Evolutionary conservation across 2,888 invertebrate genomes (phyloP).

Genomic region (Xanthia icteritia): DNA sequence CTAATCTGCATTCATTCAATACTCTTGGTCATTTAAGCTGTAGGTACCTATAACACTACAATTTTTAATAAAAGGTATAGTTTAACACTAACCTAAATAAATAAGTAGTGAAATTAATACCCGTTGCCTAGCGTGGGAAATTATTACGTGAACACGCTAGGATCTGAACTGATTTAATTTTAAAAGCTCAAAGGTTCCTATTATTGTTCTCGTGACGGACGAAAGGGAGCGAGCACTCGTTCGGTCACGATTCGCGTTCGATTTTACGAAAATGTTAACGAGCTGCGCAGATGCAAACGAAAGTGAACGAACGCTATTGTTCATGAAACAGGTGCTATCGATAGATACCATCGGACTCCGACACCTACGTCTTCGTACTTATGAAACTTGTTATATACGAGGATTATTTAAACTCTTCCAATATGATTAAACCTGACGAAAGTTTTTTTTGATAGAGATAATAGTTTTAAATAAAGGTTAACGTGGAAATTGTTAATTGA

Average conservation of each 20-base stretch:
- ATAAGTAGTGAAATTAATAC: slow-evolving; percentile 41
- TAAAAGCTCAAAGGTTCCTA: slow-evolving; percentile 64
- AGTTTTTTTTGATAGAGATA: slow-evolving; percentile 35
- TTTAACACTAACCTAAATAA: slow-evolving; percentile 18
- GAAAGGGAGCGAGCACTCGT: slow-evolving; percentile 82
- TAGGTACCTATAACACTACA: not conserved
- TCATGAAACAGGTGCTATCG: slow-evolving; percentile 82
- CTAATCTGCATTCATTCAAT: slow-evolving; percentile 6
- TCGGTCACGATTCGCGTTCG: slow-evolving; percentile 85
- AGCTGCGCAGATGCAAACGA: slow-evolving; percentile 79
- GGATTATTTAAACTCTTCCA: slow-evolving; percentile 51
- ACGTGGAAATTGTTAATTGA: slow-evolving; percentile 50
- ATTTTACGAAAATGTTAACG: slow-evolving; percentile 85
- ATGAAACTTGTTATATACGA: slow-evolving; percentile 59
- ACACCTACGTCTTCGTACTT: slow-evolving; percentile 67
- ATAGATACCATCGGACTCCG: slow-evolving; percentile 74
- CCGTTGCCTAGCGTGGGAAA: slow-evolving; percentile 59
- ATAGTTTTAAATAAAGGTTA: slow-evolving; percentile 26
- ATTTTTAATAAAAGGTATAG: slow-evolving; percentile 12
- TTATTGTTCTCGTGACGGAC: slow-evolving; percentile 79
- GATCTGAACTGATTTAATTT: slow-evolving; percentile 65
- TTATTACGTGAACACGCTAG: slow-evolving; percentile 57
- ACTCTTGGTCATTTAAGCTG: not conserved
- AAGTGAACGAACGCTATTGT: slow-evolving; percentile 84
- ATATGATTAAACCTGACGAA: slow-evolving; percentile 51